Base-by-base conservation (phyloP, 1,140 invertebrate species). In the Pemphigus obesinymphae region DNA sequence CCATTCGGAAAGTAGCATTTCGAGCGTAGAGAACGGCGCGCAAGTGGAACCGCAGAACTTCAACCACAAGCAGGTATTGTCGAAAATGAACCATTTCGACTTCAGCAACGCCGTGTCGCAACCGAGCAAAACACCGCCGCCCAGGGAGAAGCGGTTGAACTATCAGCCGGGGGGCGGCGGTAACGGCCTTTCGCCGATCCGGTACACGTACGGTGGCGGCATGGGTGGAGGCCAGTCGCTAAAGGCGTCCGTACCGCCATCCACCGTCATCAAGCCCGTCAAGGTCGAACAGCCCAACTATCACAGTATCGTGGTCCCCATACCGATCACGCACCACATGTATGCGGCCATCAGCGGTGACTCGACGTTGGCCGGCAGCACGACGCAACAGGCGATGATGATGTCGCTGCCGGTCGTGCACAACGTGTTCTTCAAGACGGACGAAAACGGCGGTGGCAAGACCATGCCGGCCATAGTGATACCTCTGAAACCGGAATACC, bases 61-160 rank as follows among this genome's bases (percentile, higher is more conserved):
- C 37, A 63, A 80, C 55, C 76, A 80, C 55, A 80, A 80, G 8
- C 76, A 80, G 13, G 76, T 80, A 37, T 13, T 80, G 17, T 80
- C 76, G 7, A 80, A 80, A 63, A 80, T 80, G 76, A 80, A 80
- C n/a, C 76, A 80, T 61, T 80, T 80, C 55, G 76, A 80, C 37
- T 80, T 80, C 23, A 80, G 76, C 37, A 80, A 80, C 17, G 76
- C 55, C 5, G 55, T 80, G 23, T 43, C 75, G 23, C 76, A 43
- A 37, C 5, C 17, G 1, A 80, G 31, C 15, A 80, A 63, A 37
- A 1, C 37, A 26, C 53, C 43, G 17, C 45, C 10, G 8, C 43
- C 76, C 55, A 50, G 76, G n/a, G 76, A 80, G 10, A 80, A 80
- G 17, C 50, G 76, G 23, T 13, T 80, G 7, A 63, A 63, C 37